Conservation (phyloP, 2,888 invertebrate species). For the Cataglyphis rosenhaueri region DNA sequence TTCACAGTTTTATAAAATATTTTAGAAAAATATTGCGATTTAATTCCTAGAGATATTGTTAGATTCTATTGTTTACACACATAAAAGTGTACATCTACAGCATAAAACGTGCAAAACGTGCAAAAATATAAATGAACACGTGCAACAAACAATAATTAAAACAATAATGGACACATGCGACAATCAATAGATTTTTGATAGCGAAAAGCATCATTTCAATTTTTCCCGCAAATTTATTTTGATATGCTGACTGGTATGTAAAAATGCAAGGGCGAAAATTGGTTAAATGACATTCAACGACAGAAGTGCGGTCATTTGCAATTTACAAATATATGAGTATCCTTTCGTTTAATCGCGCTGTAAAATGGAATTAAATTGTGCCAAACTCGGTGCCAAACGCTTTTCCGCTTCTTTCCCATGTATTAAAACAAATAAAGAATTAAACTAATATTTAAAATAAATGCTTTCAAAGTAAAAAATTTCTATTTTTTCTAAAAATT, state of each 20-base stretch:
- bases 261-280: not conserved
- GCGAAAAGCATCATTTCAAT: conserved; percentile 10
- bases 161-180: not conserved
- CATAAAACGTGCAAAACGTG: not conserved
- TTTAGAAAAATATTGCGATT: not conserved
- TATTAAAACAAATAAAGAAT: not conserved
- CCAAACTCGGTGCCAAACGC: not conserved
- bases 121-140: not conserved
- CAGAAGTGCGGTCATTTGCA: conserved; percentile 3
- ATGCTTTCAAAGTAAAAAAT: not conserved
- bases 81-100: conserved; percentile 2
- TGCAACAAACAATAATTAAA: not conserved
- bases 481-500: not conserved
- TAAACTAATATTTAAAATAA: not conserved
- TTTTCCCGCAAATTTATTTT: conserved; percentile 16
- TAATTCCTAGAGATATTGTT: not conserved
- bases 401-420: not conserved
- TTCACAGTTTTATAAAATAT: not conserved
- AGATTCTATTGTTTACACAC: not conserved
- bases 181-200: conserved; percentile 1
- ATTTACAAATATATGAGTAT: conserved; percentile 16
- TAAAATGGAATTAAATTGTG: not conserved
- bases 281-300: not conserved
- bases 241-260: not conserved
- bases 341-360: not conserved